A percentile compares a stretch with the other conserved stretches of the same genome.
Conservation (phyloP, 2,113 vertebrate genomes). For the Actenoides lindsayi region DNA sequence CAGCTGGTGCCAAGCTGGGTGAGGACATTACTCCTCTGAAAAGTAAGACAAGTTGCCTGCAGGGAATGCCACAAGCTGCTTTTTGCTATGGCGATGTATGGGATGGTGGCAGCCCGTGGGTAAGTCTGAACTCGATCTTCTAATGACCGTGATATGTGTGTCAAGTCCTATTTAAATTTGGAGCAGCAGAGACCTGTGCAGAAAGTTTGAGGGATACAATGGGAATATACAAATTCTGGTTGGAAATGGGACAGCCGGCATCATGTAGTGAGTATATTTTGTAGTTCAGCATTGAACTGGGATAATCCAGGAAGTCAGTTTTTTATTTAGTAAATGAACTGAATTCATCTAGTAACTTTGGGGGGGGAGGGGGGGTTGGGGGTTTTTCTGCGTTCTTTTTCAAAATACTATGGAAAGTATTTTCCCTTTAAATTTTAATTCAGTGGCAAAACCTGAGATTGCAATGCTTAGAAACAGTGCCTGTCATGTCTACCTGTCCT, state of each 20-base stretch:
- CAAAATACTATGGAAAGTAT: background rate
- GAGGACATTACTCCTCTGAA: conserved; percentile 74
- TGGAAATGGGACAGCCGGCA: background rate
- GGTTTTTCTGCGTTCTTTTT: background rate
- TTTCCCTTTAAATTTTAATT: conserved; percentile 37
- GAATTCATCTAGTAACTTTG: background rate
- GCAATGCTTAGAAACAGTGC: conserved; percentile 28
- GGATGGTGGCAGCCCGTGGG: conserved; percentile 80
- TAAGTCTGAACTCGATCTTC: conserved; percentile 79
- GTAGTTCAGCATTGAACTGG: background rate
- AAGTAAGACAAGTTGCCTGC: conserved; percentile 80
- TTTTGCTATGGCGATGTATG: conserved; percentile 72
- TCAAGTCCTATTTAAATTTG: conserved; percentile 36
- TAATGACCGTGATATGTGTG: conserved; percentile 36
- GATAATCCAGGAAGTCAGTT: background rate
- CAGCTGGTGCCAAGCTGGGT: conserved; percentile 74
- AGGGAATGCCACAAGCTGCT: conserved; percentile 68
- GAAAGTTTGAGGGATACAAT: conserved; percentile 16
- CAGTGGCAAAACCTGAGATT: background rate
- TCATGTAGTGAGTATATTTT: background rate
- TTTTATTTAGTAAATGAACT: background rate
- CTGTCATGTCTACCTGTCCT: conserved; percentile 9
- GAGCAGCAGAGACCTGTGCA: background rate
- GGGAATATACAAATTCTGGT: background rate
- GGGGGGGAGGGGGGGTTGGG: fast-evolving